These are phyloP conservation scores for Enteromius treurensis DNA, from an alignment of 2,797 vertebrate species.

Conservation along the genomic window DNA sequence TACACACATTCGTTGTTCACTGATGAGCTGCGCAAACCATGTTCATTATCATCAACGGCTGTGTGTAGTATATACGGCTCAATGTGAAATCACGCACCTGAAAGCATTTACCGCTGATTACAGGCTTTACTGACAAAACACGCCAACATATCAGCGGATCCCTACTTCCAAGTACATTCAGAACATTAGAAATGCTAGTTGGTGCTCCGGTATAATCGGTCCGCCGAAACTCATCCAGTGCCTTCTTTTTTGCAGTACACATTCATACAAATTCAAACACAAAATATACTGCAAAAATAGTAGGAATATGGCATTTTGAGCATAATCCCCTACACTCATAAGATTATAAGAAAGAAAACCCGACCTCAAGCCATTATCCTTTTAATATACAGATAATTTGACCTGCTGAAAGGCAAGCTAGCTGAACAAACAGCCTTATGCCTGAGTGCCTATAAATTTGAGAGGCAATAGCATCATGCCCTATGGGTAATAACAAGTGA, in stretches of 20 bases:
- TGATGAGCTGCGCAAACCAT: too few relatives aligned
- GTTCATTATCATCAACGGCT: too few relatives aligned
- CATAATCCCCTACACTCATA: background rate
- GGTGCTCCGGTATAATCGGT: too few relatives aligned
- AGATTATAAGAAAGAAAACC: background rate
- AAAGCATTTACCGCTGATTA: too few relatives aligned
- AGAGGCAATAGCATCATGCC: background rate
- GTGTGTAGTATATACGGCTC: too few relatives aligned
- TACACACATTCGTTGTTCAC: too few relatives aligned
- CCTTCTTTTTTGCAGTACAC: background rate
- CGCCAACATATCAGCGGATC: too few relatives aligned
- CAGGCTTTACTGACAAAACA: too few relatives aligned
- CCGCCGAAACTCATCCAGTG: too few relatives aligned
- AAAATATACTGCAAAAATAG: background rate
- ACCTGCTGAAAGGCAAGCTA: background rate
- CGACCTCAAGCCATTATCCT: background rate
- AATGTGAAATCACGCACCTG: too few relatives aligned
- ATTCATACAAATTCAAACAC: background rate
- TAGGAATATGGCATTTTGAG: background rate
- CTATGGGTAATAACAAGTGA: constrained; percentile 12
- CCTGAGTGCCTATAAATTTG: background rate
- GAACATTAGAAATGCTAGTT: too few relatives aligned
- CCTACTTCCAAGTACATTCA: too few relatives aligned
- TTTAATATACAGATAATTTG: constrained; percentile 2
- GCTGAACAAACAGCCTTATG: constrained; percentile 11